Base-by-base conservation (phyloP, 2,113 vertebrate genomes). In the Oreochromis tanganicae region DNA sequence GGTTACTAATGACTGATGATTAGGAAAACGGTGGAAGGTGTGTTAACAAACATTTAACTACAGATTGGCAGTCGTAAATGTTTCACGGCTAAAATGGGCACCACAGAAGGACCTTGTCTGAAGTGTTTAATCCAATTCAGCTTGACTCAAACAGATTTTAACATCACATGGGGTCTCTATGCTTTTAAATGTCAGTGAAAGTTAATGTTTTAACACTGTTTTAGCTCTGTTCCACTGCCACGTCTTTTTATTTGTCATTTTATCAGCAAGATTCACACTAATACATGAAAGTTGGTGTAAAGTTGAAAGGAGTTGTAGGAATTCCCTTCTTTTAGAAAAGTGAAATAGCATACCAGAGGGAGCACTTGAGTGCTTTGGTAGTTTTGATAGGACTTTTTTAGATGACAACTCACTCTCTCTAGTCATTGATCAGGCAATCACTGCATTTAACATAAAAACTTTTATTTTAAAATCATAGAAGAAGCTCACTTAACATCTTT, bases 31-130 rank as follows among this genome's bases (percentile, higher is more conserved):
- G 82, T 89, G 29, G 91, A 93, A 93, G 93, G 92, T 85, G 92
- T 93, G 94, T 91, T 94, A 96, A 93, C 93, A 85, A 94, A 93
- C 81, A 48, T 91, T 91, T 94, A 93, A 94, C 85, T 89, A 66
- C 85, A 87, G 78, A 93, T 73, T 88, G 56, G 83, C 11, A 3
- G 48, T 57, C 84, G 59, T 93, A 93, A 95, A 86, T 9, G 82
- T 86, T 50, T 78, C 88, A 61, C 81, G 34, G 87, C 75, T 11
- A 91, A 83, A 90, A 92, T 54, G 56, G 78, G 85, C 88, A 43
- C 82, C 83, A 79, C 82, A 75, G 57, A 87, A 81, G 57, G 4
- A 14, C 81, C 34, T 6, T 29, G 57, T 82, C 27, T 48, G 27
- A 63, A 82, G 52, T 7, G 3, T 82, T 90, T 19, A 63, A 38